Evolutionary conservation across 2,113 vertebrate genomes (phyloP).

Genomic region (Lepus europaeus): DNA sequence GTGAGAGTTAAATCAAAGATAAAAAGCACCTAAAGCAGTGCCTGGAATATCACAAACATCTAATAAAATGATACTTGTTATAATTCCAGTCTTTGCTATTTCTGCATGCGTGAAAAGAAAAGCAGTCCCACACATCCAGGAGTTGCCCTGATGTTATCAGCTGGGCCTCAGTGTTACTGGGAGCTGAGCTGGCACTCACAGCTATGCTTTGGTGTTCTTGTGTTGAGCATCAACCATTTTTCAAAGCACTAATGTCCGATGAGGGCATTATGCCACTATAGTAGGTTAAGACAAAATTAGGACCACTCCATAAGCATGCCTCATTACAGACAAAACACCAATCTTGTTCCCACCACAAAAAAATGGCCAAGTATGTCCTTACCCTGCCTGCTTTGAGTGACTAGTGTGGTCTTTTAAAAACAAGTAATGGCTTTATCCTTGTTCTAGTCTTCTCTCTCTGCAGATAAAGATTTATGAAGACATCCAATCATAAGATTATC

Average conservation of each 20-base stretch:
- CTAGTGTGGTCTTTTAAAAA: background rate
- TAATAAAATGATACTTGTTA: background rate
- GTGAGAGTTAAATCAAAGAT: conserved; percentile 52
- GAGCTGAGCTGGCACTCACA: conserved; percentile 6
- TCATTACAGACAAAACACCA: conserved; percentile 38
- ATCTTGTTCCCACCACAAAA: background rate
- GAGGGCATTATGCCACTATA: conserved; percentile 23
- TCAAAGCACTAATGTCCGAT: background rate
- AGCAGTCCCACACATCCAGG: conserved; percentile 12
- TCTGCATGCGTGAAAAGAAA: conserved; percentile 1
- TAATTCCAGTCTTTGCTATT: background rate
- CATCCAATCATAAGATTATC: conserved; percentile 10
- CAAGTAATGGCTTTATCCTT: conserved; percentile 31
- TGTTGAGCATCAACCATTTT: conserved; percentile 33
- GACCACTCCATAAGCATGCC: conserved; percentile 53
- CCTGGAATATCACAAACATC: conserved; percentile 13
- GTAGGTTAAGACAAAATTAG: conserved; percentile 55
- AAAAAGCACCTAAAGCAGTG: conserved; percentile 13
- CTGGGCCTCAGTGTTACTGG: background rate
- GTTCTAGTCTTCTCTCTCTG: conserved; percentile 18
- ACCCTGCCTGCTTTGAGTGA: conserved; percentile 20
- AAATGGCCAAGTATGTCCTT: conserved; percentile 43
- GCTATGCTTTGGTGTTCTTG: conserved; percentile 44
- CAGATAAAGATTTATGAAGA: conserved; percentile 58
- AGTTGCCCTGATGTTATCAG: background rate